Evolutionary conservation across 2,888 invertebrate genomes (phyloP).

Genomic region (Heliconius aoede): DNA sequence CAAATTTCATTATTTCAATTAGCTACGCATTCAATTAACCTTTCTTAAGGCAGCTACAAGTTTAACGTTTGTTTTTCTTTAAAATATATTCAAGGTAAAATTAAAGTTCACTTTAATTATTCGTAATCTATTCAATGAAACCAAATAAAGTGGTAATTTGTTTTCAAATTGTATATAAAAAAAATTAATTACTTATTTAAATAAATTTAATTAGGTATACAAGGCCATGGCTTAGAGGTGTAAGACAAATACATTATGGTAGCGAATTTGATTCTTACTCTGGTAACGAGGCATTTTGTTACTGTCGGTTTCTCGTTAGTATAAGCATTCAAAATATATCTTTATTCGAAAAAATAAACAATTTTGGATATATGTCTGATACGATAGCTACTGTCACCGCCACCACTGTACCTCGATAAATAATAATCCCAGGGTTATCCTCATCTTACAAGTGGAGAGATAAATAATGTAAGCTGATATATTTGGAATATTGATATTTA

Average conservation of each 20-base stretch:
- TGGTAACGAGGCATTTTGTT: too few species aligned
- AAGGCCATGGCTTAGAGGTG: too few species aligned
- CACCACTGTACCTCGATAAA: too few species aligned
- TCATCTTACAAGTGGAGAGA: not conserved
- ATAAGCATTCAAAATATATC: too few species aligned
- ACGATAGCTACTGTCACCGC: too few species aligned
- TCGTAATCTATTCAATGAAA: constrained; percentile 6
- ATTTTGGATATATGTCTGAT: too few species aligned
- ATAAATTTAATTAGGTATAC: not conserved
- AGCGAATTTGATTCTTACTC: too few species aligned
- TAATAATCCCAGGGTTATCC: not conserved
- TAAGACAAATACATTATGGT: too few species aligned
- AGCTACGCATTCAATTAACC: too few species aligned
- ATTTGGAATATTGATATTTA: not conserved
- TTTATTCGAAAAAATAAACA: too few species aligned
- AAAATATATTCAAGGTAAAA: constrained; percentile 17
- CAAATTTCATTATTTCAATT: too few species aligned
- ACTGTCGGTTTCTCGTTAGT: too few species aligned
- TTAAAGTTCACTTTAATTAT: constrained; percentile 16
- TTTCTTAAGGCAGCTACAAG: not conserved
- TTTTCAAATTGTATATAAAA: not conserved
- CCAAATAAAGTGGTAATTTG: constrained; percentile 15
- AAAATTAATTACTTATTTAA: not conserved
- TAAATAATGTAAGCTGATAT: not conserved
- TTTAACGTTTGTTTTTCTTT: not conserved